A percentile compares a stretch with the other conserved stretches of the same genome.
phyloP scores from a whole-genome alignment of 30 jellyfish, hydroid and myxozoan genomes.

The Chrysaora quinquecirrha region DNA sequence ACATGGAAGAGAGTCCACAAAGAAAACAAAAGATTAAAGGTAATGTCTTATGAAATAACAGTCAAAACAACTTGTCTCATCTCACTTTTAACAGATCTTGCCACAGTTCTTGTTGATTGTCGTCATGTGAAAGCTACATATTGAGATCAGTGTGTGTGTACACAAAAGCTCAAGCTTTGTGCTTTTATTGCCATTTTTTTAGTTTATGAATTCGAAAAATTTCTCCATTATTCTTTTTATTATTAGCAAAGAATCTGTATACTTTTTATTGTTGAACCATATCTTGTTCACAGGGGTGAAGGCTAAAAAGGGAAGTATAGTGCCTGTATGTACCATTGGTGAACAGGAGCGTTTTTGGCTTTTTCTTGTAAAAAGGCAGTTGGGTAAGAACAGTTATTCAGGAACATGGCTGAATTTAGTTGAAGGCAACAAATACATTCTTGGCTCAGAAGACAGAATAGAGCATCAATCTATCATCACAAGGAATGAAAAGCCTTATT shows the following conservation, averaged over 20 bases:
- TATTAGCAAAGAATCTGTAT: not conserved
- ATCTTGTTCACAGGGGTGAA: not conserved
- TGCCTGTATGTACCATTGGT: not conserved
- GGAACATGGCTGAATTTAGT: not conserved
- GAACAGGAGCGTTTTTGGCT: conserved; percentile 1
- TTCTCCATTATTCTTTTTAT: not conserved
- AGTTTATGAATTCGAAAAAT: not conserved
- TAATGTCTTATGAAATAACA: not conserved
- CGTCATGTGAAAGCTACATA: not conserved
- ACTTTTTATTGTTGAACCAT: not conserved
- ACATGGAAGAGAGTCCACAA: not conserved
- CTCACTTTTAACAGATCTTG: not conserved
- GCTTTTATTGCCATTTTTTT: not conserved
- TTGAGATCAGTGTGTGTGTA: conserved; percentile 1
- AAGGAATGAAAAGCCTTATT: not conserved
- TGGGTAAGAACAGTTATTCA: not conserved
- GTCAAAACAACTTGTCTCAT: not conserved
- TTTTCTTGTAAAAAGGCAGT: not conserved
- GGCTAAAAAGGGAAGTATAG: not conserved
- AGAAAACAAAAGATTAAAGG: not conserved
- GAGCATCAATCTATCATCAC: not conserved
- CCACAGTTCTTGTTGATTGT: not conserved
- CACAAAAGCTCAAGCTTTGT: not conserved
- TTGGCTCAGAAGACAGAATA: conserved; percentile 2
- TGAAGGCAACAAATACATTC: not conserved